Base-by-base conservation (phyloP, 2,113 vertebrate genomes). In the Phalacrocorax carbo region DNA sequence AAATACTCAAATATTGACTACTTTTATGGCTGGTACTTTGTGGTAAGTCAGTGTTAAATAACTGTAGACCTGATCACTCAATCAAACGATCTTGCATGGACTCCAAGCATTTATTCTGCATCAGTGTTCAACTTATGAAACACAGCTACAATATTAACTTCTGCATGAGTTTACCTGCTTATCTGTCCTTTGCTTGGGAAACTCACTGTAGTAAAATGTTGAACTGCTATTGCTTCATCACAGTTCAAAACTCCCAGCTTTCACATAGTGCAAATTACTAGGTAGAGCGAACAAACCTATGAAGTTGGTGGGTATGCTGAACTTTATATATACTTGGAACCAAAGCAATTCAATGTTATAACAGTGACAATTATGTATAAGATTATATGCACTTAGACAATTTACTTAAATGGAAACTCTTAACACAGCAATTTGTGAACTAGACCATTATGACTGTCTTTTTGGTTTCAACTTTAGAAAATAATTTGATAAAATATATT, bases 381-480 rank as follows among this genome's bases (percentile, higher is more conserved):
- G 92, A 94, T 95, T 11, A 91, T 88, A 51, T 60, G 81, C 77
- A 89, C 70, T 96, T 91, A 92, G 87, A 58, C 72, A 96, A 94
- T 96, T 96, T 95, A 66, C 62, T 96, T 93, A 91, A 95, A 87
- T 79, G 64, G 85, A 87, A 96, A 93, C 17, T 92, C 72, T 91
- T 95, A 94, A 93, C 75, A 82, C 38, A 82, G 62, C 32, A 91
- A 85, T 95, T 97, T 96, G 52, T 96, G 96, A 96, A 89, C 52
- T 70, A 95, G 70, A 88, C 36, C 55, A 86, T 96, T 96, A 85
- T 58, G 30, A 40, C 57, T 93, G 61, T 58, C 60, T 87, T 90
- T 94, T 87, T 57, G 3, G 17, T 75, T 93, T 93, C 72, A 82
- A 44, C 62, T 96, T 93, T 75, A 84, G 79, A 86, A 92, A 88